Evolutionary conservation across 2,888 invertebrate genomes (phyloP).

Genomic region (Dynastes tityus): DNA sequence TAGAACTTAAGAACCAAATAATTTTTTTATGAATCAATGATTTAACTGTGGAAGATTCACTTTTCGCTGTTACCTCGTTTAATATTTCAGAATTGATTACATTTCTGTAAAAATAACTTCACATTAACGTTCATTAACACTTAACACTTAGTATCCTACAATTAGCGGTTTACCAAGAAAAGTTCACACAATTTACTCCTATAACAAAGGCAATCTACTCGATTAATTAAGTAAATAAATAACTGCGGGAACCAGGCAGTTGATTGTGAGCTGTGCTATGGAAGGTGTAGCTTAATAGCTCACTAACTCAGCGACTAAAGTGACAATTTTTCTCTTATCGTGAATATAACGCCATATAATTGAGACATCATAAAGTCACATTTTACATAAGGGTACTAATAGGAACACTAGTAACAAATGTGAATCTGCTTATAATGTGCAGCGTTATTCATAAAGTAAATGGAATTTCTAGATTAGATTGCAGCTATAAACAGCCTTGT

Average conservation of each 20-base stretch:
- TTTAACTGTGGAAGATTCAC: too few relatives aligned
- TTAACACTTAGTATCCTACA: slow-evolving; percentile 22
- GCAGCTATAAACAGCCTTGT: slow-evolving; percentile 1
- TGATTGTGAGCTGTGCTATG: too few relatives aligned
- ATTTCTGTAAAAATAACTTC: too few relatives aligned
- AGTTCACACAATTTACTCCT: slow-evolving; percentile 11
- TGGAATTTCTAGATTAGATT: slow-evolving; percentile 25
- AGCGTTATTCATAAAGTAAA: slow-evolving; percentile 24
- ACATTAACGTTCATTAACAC: slow-evolving; percentile 23
- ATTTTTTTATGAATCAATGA: too few relatives aligned
- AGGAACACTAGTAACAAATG: background rate
- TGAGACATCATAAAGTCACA: background rate
- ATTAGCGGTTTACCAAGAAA: slow-evolving; percentile 27
- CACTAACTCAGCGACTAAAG: too few relatives aligned
- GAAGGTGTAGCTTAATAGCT: background rate
- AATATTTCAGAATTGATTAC: too few relatives aligned
- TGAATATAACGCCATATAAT: too few relatives aligned
- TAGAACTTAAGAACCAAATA: too few relatives aligned
- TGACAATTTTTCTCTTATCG: slow-evolving; percentile 11
- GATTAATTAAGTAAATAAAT: slow-evolving; percentile 11
- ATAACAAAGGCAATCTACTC: background rate
- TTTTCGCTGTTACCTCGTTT: too few relatives aligned
- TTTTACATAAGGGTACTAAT: background rate
- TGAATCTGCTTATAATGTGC: slow-evolving; percentile 17
- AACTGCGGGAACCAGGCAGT: background rate